phyloP scores from a whole-genome alignment of 2,888 invertebrate genomes.

The Meganola albula region DNA sequence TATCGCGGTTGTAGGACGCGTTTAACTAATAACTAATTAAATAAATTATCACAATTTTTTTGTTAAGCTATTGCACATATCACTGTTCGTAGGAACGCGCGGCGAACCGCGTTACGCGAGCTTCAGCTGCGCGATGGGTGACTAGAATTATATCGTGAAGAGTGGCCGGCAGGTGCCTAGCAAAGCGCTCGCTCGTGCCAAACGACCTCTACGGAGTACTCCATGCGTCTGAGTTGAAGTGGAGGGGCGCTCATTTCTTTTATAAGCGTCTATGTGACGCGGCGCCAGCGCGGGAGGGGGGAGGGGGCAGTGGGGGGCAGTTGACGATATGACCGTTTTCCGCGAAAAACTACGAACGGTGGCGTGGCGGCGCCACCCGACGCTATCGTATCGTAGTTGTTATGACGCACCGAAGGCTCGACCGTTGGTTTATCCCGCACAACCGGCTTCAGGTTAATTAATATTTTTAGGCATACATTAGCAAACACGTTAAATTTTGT shows the following conservation, averaged over 20 bases:
- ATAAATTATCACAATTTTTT: slow-evolving; percentile 74
- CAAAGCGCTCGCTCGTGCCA: slow-evolving; percentile 79
- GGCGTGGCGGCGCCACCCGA: slow-evolving; percentile 46
- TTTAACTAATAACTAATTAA: slow-evolving; percentile 72
- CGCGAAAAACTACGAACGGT: slow-evolving; percentile 68
- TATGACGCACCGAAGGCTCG: slow-evolving; percentile 58
- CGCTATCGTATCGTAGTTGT: slow-evolving; percentile 49
- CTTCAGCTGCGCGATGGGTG: slow-evolving; percentile 72
- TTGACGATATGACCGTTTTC: slow-evolving; percentile 68
- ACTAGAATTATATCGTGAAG: slow-evolving; percentile 74
- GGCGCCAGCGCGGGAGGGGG: slow-evolving; percentile 42
- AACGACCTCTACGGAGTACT: slow-evolving; percentile 79
- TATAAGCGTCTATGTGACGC: slow-evolving; percentile 68
- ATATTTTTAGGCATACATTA: slow-evolving; percentile 18
- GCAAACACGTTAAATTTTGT: slow-evolving; percentile 16
- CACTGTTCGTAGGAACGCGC: slow-evolving; percentile 77
- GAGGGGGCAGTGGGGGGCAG: slow-evolving; percentile 32
- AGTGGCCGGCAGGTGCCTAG: slow-evolving; percentile 79
- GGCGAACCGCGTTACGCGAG: slow-evolving; percentile 71
- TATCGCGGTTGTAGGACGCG: slow-evolving; percentile 57
- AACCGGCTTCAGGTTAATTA: slow-evolving; percentile 30
- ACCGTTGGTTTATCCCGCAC: slow-evolving; percentile 56
- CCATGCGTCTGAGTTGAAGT: slow-evolving; percentile 78
- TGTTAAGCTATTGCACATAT: slow-evolving; percentile 76
- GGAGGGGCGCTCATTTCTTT: slow-evolving; percentile 66